These are phyloP conservation scores for Synergus itoensis DNA, from an alignment of 2,888 invertebrate genomes.

Conservation along the genomic window DNA sequence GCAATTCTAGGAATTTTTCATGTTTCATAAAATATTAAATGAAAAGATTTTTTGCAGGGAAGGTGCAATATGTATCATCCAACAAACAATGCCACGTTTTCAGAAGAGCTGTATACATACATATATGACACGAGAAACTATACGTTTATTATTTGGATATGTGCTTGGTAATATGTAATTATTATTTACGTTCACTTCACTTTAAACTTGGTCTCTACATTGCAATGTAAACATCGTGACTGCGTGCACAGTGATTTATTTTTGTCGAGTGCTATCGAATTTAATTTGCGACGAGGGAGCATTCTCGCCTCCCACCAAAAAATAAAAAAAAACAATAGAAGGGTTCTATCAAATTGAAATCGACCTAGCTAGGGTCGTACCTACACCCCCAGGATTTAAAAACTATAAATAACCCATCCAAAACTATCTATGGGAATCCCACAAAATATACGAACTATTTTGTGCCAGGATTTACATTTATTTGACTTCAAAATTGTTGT, in stretches of 20 bases:
- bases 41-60: neutral
- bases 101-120: neutral
- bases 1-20: neutral
- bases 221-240: conserved; percentile 4
- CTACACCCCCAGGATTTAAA: neutral
- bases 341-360: conserved; percentile 10
- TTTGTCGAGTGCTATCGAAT: conserved; percentile 8
- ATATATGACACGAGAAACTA: neutral
- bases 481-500: neutral
- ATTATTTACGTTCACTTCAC: neutral
- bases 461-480: neutral
- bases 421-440: neutral
- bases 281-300: neutral
- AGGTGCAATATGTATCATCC: neutral
- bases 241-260: neutral
- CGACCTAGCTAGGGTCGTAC: neutral
- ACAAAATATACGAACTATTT: neutral
- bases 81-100: neutral
- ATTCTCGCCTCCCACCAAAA: neutral
- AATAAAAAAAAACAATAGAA: neutral
- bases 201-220: neutral
- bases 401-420: neutral
- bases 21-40: neutral
- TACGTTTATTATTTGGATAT: neutral
- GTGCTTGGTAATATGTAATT: neutral